Conservation (phyloP, 2,113 vertebrate species). For the Anhinga anhinga region DNA sequence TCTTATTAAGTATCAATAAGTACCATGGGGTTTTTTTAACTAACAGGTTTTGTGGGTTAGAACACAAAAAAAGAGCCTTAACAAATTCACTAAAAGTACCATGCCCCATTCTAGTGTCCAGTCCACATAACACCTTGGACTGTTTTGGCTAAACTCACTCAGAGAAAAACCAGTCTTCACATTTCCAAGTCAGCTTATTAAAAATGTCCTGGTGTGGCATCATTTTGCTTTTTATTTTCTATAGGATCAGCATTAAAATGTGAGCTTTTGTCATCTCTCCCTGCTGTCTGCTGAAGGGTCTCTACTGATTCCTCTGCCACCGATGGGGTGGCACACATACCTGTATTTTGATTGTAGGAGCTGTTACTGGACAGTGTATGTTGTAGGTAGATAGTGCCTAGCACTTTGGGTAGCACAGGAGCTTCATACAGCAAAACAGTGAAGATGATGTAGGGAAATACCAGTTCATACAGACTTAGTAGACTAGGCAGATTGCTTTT, state of each 20-base stretch:
- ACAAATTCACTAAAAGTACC: background rate
- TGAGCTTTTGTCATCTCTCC: background rate
- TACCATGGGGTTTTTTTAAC: background rate
- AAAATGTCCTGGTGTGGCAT: background rate
- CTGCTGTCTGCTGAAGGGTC: background rate
- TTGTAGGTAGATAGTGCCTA: background rate
- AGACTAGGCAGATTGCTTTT: background rate
- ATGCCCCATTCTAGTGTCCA: background rate
- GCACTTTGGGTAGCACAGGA: background rate
- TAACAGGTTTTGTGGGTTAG: background rate
- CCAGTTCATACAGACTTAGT: background rate
- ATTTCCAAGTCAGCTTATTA: background rate
- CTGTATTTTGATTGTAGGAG: background rate
- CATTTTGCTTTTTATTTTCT: background rate
- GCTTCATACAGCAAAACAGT: background rate
- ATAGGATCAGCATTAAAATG: background rate
- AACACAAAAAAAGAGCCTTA: background rate
- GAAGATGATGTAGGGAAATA: background rate
- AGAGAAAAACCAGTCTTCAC: background rate
- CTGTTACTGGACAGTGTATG: background rate
- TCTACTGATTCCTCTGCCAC: background rate
- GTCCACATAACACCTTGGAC: rapidly evolving
- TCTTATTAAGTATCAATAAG: background rate
- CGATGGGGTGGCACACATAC: background rate
- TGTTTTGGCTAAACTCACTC: background rate